Conservation (phyloP, 2,888 invertebrate genomes). For the Microdon myrmicae region DNA sequence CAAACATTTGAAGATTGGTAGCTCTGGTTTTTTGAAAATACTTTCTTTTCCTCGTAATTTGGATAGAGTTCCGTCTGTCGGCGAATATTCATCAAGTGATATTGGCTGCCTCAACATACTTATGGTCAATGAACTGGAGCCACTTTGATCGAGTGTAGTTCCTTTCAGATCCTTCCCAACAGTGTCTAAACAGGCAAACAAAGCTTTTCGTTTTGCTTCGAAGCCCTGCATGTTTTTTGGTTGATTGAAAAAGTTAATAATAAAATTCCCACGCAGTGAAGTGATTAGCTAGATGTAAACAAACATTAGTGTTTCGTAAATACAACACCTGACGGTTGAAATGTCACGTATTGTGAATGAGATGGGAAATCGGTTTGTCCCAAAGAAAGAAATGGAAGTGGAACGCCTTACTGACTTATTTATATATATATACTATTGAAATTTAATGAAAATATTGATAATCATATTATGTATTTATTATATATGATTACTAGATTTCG, state of each 20-base stretch:
- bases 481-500: too few species aligned
- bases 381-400: too few species aligned
- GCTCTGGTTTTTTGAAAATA: conserved; percentile 80
- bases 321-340: background rate
- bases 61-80: conserved; percentile 54
- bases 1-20: conserved; percentile 72
- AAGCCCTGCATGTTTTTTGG: conserved; percentile 65
- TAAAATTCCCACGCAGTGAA: too few species aligned
- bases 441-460: too few species aligned
- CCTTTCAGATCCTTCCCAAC: conserved; percentile 71
- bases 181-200: conserved; percentile 76
- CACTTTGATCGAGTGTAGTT: conserved; percentile 63
- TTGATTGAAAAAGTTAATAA: background rate
- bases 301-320: too few species aligned
- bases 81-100: conserved; percentile 41
- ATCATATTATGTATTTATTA: too few species aligned
- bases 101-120: conserved; percentile 66
- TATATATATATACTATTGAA: too few species aligned
- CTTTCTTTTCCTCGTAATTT: conserved; percentile 72
- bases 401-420: too few species aligned
- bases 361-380: too few species aligned
- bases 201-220: conserved; percentile 73
- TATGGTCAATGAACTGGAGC: conserved; percentile 53
- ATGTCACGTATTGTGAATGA: too few species aligned
- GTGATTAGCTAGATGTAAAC: background rate